Evolutionary conservation across 2,113 vertebrate genomes (phyloP).

Genomic region (Dasyprocta punctata): DNA sequence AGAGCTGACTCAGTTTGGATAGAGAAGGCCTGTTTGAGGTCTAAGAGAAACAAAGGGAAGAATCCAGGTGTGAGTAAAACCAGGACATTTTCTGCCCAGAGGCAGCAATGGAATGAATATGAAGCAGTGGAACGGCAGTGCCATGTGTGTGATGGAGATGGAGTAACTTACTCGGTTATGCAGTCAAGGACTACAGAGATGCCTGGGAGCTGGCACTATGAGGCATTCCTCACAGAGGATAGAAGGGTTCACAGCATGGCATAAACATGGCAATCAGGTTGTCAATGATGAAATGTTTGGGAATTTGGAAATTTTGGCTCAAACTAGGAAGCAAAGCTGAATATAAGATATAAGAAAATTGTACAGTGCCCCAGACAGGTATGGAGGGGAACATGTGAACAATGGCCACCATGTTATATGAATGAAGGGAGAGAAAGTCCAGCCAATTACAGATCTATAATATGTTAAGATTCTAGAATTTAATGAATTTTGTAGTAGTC

Average conservation of each 20-base stretch:
- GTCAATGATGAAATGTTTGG: neutral
- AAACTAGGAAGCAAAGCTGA: neutral
- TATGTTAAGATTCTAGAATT: neutral
- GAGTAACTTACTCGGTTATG: neutral
- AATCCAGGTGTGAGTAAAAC: neutral
- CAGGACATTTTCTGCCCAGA: neutral
- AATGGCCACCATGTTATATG: rapidly evolving
- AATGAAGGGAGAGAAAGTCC: neutral
- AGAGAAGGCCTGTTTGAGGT: neutral
- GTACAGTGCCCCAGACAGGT: neutral
- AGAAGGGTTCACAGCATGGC: neutral
- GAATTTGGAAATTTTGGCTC: neutral
- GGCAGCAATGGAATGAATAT: rapidly evolving
- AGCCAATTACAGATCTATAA: neutral
- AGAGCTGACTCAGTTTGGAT: neutral
- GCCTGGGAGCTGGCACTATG: neutral
- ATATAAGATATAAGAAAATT: neutral
- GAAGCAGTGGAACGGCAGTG: rapidly evolving
- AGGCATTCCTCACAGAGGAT: neutral
- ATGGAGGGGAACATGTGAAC: no score
- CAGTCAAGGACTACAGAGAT: neutral
- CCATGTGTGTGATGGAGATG: rapidly evolving
- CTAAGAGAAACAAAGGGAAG: neutral
- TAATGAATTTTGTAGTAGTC: neutral
- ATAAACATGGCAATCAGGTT: neutral